These are phyloP conservation scores for Amphimallon solstitiale DNA, from an alignment of 2,888 invertebrate genomes.

Conservation along the genomic window DNA sequence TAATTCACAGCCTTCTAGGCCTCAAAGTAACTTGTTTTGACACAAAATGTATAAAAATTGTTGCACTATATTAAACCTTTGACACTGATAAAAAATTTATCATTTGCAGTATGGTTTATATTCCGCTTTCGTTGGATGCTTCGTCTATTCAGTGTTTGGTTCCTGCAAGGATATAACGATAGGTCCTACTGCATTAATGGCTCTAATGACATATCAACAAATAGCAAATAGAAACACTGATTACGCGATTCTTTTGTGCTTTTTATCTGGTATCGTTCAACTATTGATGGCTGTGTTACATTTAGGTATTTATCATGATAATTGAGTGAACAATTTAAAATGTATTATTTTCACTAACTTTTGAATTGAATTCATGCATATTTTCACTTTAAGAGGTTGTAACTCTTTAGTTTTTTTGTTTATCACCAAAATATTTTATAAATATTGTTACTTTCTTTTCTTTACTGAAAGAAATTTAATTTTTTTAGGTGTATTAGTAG, in stretches of 20 bases:
- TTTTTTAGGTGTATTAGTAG: constrained; percentile 82
- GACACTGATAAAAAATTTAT: background rate
- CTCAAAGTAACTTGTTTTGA: too few species aligned
- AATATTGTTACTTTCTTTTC: background rate
- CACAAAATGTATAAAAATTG: too few species aligned
- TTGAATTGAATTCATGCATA: too few species aligned
- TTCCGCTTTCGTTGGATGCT: constrained; percentile 93
- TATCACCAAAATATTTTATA: too few species aligned
- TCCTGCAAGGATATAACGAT: constrained; percentile 88
- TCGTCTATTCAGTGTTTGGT: constrained; percentile 90
- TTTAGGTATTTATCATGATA: constrained; percentile 71
- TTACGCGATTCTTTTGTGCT: constrained; percentile 85
- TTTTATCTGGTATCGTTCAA: constrained; percentile 84
- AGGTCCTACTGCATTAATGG: constrained; percentile 94
- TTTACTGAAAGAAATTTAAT: background rate
- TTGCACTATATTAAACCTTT: too few species aligned
- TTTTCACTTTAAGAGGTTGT: too few species aligned
- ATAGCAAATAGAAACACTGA: constrained; percentile 75
- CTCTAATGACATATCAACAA: constrained; percentile 88
- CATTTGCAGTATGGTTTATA: constrained; percentile 88
- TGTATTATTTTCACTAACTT: too few species aligned
- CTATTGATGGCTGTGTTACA: constrained; percentile 83
- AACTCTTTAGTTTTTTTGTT: too few species aligned
- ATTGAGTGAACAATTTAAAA: too few species aligned
- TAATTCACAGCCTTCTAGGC: too few species aligned